These are phyloP conservation scores for Papilio machaon DNA, from an alignment of 1,140 invertebrate genomes.

Conservation along the genomic window DNA sequence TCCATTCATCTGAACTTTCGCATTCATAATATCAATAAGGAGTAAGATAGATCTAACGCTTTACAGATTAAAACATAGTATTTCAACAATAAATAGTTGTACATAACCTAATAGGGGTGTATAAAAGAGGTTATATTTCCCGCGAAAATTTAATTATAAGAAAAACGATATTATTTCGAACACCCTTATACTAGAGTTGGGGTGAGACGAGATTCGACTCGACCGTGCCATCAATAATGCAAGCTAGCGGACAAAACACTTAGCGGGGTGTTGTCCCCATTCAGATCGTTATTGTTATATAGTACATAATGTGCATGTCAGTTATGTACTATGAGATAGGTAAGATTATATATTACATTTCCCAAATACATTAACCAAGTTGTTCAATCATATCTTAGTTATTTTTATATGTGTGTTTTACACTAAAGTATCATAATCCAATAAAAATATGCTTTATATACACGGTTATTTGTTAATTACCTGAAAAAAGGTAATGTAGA, in stretches of 20 bases:
- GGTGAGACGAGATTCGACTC: conserved; percentile 41
- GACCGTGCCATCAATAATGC: conserved; percentile 64
- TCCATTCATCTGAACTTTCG: too few species aligned
- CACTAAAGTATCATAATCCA: too few species aligned
- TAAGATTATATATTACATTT: conserved; percentile 14
- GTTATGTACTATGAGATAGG: background rate
- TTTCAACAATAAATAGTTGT: too few species aligned
- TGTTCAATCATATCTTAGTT: too few species aligned
- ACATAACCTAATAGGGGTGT: background rate
- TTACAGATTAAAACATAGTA: too few species aligned
- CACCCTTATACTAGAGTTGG: conserved; percentile 40
- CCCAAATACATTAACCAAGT: conserved; percentile 32
- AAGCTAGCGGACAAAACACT: conserved; percentile 71
- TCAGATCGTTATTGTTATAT: conserved; percentile 11
- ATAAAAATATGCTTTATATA: too few species aligned
- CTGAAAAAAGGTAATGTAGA: too few species aligned
- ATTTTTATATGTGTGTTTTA: too few species aligned
- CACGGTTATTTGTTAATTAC: too few species aligned
- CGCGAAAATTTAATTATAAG: conserved; percentile 6
- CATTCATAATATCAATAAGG: too few species aligned
- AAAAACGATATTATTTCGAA: background rate
- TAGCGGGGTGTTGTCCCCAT: conserved; percentile 48
- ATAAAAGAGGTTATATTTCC: background rate
- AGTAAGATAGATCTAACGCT: too few species aligned
- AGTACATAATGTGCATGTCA: background rate